A percentile compares a stretch with the other conserved stretches of the same genome.
Evolutionary conservation across 2,888 invertebrate genomes (phyloP).

Genomic region (Galeruca laticollis): DNA sequence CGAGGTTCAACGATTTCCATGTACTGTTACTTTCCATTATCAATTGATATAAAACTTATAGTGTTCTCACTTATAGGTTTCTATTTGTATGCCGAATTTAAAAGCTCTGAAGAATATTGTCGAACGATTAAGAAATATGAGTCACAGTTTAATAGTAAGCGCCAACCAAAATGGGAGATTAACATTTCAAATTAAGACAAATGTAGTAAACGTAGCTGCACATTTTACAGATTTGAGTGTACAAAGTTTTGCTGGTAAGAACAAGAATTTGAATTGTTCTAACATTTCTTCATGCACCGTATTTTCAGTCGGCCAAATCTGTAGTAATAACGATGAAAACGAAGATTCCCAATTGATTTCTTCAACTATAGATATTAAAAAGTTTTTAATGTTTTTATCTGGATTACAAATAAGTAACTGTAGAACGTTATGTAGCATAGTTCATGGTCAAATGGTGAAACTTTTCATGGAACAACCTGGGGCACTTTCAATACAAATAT

Average conservation of each 20-base stretch:
- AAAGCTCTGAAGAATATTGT: constrained; percentile 83
- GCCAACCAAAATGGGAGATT: constrained; percentile 80
- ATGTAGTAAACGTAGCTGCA: constrained; percentile 83
- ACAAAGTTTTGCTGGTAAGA: constrained; percentile 71
- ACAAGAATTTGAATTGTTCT: constrained; percentile 21
- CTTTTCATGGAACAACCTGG: constrained; percentile 80
- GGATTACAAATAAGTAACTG: constrained; percentile 83
- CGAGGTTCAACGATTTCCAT: constrained; percentile 79
- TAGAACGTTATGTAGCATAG: constrained; percentile 81
- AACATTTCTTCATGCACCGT: too few relatives aligned
- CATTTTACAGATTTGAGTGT: constrained; percentile 82
- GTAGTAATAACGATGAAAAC: constrained; percentile 37
- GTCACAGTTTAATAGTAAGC: constrained; percentile 77
- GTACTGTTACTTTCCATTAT: constrained; percentile 68
- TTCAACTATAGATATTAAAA: constrained; percentile 82
- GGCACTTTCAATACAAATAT: constrained; percentile 83
- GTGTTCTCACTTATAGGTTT: constrained; percentile 70
- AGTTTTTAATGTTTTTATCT: constrained; percentile 81
- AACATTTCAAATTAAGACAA: constrained; percentile 82
- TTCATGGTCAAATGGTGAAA: constrained; percentile 80
- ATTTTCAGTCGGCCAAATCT: constrained; percentile 55
- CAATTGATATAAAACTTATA: constrained; percentile 6
- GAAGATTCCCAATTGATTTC: constrained; percentile 68
- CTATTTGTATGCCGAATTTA: constrained; percentile 81
- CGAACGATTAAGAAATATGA: constrained; percentile 87